These are phyloP conservation scores for Setophaga kirtlandii DNA, from an alignment of 2,113 vertebrate genomes.

Conservation along the genomic window DNA sequence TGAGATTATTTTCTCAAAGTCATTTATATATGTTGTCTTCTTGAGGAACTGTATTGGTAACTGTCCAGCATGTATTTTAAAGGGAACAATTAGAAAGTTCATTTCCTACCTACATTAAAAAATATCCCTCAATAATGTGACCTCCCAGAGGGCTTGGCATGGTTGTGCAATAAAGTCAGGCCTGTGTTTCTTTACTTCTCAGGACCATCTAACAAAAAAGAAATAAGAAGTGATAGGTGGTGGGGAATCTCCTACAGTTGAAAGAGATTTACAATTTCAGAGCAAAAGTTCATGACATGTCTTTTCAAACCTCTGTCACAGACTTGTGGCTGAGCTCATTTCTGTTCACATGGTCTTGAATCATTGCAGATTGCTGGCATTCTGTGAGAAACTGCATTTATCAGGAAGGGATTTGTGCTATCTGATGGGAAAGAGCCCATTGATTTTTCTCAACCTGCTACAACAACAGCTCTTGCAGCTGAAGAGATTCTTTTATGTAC, in stretches of 20 bases:
- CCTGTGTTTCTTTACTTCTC: neutral
- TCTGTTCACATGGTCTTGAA: neutral
- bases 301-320: neutral
- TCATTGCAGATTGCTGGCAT: neutral
- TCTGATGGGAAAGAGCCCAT: neutral
- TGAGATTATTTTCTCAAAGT: neutral
- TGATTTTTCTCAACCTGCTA: neutral
- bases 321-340: neutral
- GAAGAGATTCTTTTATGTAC: neutral
- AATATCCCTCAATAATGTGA: neutral
- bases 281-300: neutral
- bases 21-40: rapidly evolving
- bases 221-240: neutral
- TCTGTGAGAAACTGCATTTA: neutral
- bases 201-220: neutral
- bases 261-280: neutral
- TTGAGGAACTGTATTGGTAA: neutral
- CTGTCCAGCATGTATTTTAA: neutral
- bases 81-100: neutral
- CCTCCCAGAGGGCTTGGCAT: neutral
- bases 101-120: too few relatives aligned
- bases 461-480: neutral
- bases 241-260: neutral
- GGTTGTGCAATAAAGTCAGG: neutral
- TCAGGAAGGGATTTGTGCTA: neutral